These are phyloP conservation scores for Notarius lentiginosus DNA, from an alignment of 2,113 vertebrate species.

Conservation along the genomic window DNA sequence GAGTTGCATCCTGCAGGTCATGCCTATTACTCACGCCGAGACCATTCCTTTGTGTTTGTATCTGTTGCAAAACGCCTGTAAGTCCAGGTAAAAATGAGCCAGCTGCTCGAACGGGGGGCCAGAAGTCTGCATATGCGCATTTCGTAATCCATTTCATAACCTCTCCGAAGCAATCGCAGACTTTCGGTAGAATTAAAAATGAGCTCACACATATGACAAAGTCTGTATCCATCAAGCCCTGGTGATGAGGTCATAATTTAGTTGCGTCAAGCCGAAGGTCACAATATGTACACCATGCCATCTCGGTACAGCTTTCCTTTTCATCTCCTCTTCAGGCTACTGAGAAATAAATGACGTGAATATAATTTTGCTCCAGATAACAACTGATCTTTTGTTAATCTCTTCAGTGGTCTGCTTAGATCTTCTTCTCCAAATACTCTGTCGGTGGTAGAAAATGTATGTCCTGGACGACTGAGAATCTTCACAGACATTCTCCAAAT, in stretches of 20 bases:
- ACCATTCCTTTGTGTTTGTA: constrained; percentile 46
- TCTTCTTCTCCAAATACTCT: not conserved
- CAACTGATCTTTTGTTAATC: not conserved
- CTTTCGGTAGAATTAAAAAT: constrained; percentile 54
- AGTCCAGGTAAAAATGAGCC: constrained; percentile 9
- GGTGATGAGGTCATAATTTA: constrained; percentile 59
- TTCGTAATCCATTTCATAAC: constrained; percentile 48
- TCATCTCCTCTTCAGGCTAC: not conserved
- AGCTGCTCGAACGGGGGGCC: not conserved
- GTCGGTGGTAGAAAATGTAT: too few relatives aligned
- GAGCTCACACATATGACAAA: constrained; percentile 61
- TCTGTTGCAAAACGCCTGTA: constrained; percentile 46
- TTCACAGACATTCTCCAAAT: not conserved
- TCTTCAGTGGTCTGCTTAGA: not conserved
- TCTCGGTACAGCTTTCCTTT: constrained; percentile 23
- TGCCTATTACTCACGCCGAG: constrained; percentile 52
- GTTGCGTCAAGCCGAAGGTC: constrained; percentile 24
- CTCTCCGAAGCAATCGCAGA: constrained; percentile 28
- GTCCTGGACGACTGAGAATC: too few relatives aligned
- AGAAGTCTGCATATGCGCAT: constrained; percentile 17
- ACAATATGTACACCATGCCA: constrained; percentile 11
- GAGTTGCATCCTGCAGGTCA: constrained; percentile 47
- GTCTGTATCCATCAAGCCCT: constrained; percentile 58
- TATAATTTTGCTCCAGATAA: not conserved
- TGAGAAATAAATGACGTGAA: constrained; percentile 3